Base-by-base conservation (phyloP, 2,797 vertebrate genomes). In the Sardinella longiceps region DNA sequence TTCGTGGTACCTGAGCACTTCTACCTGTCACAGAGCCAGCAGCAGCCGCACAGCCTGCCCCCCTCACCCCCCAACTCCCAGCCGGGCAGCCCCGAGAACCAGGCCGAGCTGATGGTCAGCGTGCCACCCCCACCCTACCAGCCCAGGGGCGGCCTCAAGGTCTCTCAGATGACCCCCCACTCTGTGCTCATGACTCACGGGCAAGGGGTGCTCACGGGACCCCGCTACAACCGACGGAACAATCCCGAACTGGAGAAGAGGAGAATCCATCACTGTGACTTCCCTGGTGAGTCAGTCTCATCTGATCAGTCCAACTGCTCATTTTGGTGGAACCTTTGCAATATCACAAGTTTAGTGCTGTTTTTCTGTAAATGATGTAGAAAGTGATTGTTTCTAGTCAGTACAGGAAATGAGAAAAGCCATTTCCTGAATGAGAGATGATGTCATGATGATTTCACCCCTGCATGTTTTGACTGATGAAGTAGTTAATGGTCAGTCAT, bases 221-320 rank as follows among this genome's bases (percentile, higher is more conserved):
- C 97, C n/a, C 96, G 96, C 84, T 98, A 97, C 94, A 98, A 97
- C 92, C 91, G 97, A 25, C 93, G 97, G 87, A 97, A 97, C 95
- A 98, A 98, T 90, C 97, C 97, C 0, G 97, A 98, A 89, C 94
- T 98, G 91, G 97, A 98, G 93, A 98, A 98, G 90, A 95, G 97
- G 91, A 93, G 97, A 84, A 97, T 98, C 89, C 97, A 98, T 90
- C 97, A 96, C 91, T 98, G 97, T 5, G 94, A 97, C 90, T 98
- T 94, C 82, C 93, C 91, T 93, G 97, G 97, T 77, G 33, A 77
- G 70, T 20, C 15, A 77, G 5, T 23, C 70, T 77, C 5, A 39
- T 23, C 70, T 77, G 18, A 39, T 23, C 70, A 77, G 1, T 77
- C 6, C 20, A 18, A 43, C n/a, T 43, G 18, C 12, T 14, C 12